These are phyloP conservation scores for Tringa solitaria DNA, from an alignment of 2,113 vertebrate genomes.

Conservation along the genomic window DNA sequence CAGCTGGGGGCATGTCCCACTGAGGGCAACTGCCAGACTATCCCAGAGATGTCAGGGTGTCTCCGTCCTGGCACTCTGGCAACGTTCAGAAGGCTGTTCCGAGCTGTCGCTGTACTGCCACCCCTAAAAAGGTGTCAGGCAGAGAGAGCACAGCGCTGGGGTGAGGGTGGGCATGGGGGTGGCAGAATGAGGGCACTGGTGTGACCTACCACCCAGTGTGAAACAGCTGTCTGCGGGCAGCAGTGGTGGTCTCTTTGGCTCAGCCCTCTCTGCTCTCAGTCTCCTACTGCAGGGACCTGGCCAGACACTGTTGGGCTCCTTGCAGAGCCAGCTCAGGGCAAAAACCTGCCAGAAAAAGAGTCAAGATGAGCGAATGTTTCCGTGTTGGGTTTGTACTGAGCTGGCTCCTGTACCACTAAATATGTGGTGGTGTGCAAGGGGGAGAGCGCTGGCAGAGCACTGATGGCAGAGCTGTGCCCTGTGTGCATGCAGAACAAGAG, in stretches of 20 bases:
- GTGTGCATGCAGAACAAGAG: rapidly evolving
- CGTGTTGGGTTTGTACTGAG: background rate
- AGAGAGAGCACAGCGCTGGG: background rate
- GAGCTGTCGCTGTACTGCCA: background rate
- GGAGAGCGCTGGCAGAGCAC: background rate
- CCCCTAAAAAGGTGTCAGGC: background rate
- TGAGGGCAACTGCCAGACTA: background rate
- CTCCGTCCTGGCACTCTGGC: rapidly evolving
- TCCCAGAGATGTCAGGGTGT: background rate
- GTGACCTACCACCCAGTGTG: rapidly evolving
- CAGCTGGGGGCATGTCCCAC: background rate
- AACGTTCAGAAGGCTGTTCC: rapidly evolving
- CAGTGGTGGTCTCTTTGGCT: background rate
- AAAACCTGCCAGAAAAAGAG: background rate
- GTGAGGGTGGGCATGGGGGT: background rate
- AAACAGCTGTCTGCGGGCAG: rapidly evolving
- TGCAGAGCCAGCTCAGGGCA: background rate
- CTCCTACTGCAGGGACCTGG: background rate
- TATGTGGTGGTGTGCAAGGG: too few relatives aligned
- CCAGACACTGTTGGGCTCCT: background rate
- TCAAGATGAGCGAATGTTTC: background rate
- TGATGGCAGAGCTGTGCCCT: background rate
- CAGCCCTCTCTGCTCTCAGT: rapidly evolving
- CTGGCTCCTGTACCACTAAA: rapidly evolving
- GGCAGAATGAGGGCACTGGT: background rate